Evolutionary conservation across 2,113 vertebrate genomes (phyloP).

Genomic region (Myanophis thanlyinensis): DNA sequence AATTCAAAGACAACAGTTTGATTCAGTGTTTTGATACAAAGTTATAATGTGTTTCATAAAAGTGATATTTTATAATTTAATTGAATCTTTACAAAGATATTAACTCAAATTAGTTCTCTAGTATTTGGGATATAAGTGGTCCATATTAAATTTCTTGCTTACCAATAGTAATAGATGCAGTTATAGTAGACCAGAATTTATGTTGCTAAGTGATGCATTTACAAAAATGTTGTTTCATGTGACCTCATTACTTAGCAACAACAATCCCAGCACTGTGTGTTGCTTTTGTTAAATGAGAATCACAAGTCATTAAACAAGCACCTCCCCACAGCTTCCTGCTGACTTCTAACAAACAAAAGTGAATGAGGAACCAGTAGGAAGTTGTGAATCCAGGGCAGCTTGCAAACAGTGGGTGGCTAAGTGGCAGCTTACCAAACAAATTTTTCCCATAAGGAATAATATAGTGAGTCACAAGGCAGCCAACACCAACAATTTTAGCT

Average conservation of each 20-base stretch:
- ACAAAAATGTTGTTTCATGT: not conserved
- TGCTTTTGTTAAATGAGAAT: not conserved
- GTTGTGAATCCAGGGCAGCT: not conserved
- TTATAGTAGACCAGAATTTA: not conserved
- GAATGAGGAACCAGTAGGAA: not conserved
- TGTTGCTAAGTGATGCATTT: not conserved
- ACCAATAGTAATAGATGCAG: not conserved
- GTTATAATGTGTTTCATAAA: not conserved
- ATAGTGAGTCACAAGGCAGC: too few relatives aligned
- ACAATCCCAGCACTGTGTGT: not conserved
- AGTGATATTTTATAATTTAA: not conserved
- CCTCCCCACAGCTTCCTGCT: not conserved
- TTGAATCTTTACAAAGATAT: not conserved
- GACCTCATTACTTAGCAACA: not conserved
- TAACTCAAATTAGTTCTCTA: not conserved
- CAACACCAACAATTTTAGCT: too few relatives aligned
- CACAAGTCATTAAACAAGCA: not conserved
- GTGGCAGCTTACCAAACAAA: not conserved
- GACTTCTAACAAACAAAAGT: not conserved
- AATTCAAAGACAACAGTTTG: not conserved
- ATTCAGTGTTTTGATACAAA: not conserved
- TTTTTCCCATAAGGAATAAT: too few relatives aligned
- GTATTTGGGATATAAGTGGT: not conserved
- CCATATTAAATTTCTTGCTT: not conserved
- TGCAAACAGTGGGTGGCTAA: not conserved